Evolutionary conservation across 1,140 invertebrate genomes (phyloP), one percentile per base, ranked within the genome.

Genomic region (Solenopsis fugax): DNA sequence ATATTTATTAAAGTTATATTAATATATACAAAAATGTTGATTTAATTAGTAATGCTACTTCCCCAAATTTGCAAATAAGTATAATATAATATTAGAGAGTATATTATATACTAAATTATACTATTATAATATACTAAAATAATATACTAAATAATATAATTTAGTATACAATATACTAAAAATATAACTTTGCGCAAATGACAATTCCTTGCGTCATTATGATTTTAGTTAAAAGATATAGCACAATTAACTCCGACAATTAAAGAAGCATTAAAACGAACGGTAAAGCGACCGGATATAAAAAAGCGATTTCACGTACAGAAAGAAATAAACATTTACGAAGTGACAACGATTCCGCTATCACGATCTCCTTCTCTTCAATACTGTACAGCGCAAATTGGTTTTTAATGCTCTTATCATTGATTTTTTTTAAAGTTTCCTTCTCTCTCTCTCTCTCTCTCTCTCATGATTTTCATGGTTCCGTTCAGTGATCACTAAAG

Each of bases 371-470:
- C 41, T 75, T 24, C 41, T 24, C 75, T 16, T 12, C 76, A 21
- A 41, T 87, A 72, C 62, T 76, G 71, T 89, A 89, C 45, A 87
- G 21, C 60, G 29, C 80, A 50, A 89, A 89, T 87, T 81, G 88
- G 76, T 89, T 87, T 89, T 89, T 87, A 87, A 89, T 34, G 52
- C 41, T 77, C 72, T 89, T 87, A 82, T 89, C 64, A 3, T 41
- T 41, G 41, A 41, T 41, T 41, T 41, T 41, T 41, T 41, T 41
- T 29, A 41, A 5, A 1, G 54, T 56, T 56, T 56, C 2, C n/a
- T 2, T 56, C n/a, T 56, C 54, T 41, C 41, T 56, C 6, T 56
- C 18, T 9, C n/a, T 21, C 24, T 64, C 21, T 13, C 24, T 12
- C 41, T 21, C 0, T 41, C 54, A 50, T 18, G 65, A 45, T 87